Evolutionary conservation across 2,797 vertebrate genomes (phyloP), one percentile per base, ranked within the genome.

Genomic region (Alauda arvensis): DNA sequence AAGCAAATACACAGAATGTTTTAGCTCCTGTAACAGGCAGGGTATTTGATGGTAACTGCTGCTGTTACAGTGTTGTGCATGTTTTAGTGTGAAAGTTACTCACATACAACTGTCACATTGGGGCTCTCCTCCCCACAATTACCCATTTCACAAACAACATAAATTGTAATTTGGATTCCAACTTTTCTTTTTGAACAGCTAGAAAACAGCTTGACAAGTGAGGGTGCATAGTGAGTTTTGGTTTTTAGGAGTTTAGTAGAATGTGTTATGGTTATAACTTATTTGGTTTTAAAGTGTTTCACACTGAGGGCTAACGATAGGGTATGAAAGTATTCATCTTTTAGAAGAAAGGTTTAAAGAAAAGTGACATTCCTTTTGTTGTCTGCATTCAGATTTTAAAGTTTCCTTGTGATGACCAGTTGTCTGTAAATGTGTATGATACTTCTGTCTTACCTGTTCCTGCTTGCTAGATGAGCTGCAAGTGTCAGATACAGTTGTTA

Each of bases 281-380:
- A 74, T 7, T 88, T 81, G 84, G 49, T 62, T 82, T 53, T 77
- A 69, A 39, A 48, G 34, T 61, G 55, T 92, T 86, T 78, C 37
- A 55, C 26, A 40, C 55, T 52, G 51, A 91, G 81, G 88, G 81
- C 85, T 94, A 69, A 76, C 1, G 25, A 18, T 21, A 67, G 84
- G 63, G 31, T 62, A 66, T 65, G 65, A 48, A 93, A 89, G 25
- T 19, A 55, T 68, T 87, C 46, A 34, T 71, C 68, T 89, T 78
- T 74, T 84, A 60, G 67, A 82, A 69, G 63, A 74, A 85, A 78
- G 62, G 33, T 42, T 87, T 91, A 51, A 87, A 88, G 80, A 72
- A 90, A 90, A 90, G 68, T 89, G 85, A 87, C 91, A 93, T 93
- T 95, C 91, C 93, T 90, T 90, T 91, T 79, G 70, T 55, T 72